Evolutionary conservation across 2,797 vertebrate species (phyloP), one percentile per base, ranked within the genome.

Genomic region (Semaprochilodus insignis): DNA sequence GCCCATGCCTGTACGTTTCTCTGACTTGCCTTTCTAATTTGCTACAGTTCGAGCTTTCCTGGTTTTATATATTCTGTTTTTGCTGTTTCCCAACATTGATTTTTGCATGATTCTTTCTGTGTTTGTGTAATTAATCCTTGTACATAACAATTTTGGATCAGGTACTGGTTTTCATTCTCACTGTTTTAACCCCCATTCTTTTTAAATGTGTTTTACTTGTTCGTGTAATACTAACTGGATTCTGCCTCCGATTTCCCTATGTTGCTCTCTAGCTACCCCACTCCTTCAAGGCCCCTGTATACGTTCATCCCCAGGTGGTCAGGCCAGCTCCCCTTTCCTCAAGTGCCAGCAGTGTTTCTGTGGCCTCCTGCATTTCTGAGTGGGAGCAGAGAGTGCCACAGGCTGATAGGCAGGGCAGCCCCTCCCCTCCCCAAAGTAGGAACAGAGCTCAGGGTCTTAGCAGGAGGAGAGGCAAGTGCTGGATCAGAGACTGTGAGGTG

Each of bases 371-470:
- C 80, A 88, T 99, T 85, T 95, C 96, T 60, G 93, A 97, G 4
- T 99, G 97, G 97, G 97, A 99, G 93, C 96, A 97, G 94, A 96
- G 91, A 90, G 91, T 93, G 48, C 96, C 96, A 63, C 83, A 95
- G 88, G 91, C 89, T 86, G 81, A 85, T 81, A 88, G 92, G 87
- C 93, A 92, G 86, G 80, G 90, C 90, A 92, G 92, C 81, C 80
- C 82, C 44, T 82, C 88, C 21, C 84, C 89, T 73, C 84, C 86
- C 21, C 75, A 83, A 66, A 88, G n/a, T 90, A 96, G 88, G 91
- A 87, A 62, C 52, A 92, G 89, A 90, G 90, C 91, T 77, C 90
- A 92, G 80, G 94, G 89, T 13, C 87, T 93, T 88, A 91, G 89
- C 77, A 94, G 92, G 83, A 93, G 93, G 89, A 93, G 91, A 90